Percentiles rank a stretch among this genome's conserved stretches.
phyloP scores from a whole-genome alignment of 2,113 vertebrate species.

The Nothocercus julius region DNA sequence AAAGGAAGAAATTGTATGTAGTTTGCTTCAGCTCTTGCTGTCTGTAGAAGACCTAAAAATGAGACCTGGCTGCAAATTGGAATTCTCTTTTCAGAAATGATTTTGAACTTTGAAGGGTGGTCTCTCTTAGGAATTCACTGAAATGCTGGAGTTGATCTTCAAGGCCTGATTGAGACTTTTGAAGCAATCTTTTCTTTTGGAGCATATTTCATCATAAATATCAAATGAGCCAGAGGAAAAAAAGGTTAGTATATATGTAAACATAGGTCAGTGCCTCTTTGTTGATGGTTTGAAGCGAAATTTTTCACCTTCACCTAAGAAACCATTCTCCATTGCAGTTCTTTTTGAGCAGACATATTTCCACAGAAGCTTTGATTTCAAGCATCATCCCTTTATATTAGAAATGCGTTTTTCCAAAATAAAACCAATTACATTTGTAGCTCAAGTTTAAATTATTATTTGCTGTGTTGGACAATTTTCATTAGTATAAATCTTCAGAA shows the following conservation, averaged over 20 bases:
- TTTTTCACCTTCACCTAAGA: background rate
- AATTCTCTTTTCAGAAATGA: background rate
- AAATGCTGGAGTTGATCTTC: background rate
- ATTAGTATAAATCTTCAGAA: background rate
- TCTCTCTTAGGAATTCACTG: background rate
- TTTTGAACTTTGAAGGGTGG: background rate
- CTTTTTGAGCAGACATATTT: background rate
- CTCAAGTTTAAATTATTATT: background rate
- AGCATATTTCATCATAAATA: background rate
- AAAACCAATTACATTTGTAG: background rate
- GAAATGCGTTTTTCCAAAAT: background rate
- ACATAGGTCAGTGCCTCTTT: background rate
- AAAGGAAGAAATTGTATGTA: background rate
- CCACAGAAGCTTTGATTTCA: background rate
- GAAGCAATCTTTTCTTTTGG: background rate
- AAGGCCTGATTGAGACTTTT: background rate
- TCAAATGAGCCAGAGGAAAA: background rate
- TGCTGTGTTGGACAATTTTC: background rate
- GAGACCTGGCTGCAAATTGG: background rate
- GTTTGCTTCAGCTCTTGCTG: background rate
- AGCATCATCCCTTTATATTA: background rate
- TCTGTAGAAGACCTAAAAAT: background rate
- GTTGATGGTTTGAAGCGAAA: background rate
- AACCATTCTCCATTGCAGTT: background rate
- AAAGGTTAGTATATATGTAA: background rate